Evolutionary conservation across 2,888 invertebrate genomes (phyloP).

Genomic region (Panzeria rudis): DNA sequence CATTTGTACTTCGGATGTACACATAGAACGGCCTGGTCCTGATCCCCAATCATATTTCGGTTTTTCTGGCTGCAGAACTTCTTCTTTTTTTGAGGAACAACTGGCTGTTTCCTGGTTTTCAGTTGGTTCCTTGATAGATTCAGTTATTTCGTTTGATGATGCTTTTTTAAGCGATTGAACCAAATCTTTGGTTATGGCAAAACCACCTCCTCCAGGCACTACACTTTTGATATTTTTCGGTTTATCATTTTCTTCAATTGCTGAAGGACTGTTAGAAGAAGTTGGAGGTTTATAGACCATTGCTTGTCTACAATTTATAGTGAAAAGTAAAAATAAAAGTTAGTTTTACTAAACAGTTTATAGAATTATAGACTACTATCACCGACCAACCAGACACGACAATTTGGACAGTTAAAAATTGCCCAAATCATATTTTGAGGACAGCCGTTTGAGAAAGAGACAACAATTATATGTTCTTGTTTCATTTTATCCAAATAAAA

Average conservation of each 20-base stretch:
- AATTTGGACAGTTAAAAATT: too few species aligned
- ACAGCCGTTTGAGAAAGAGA: too few species aligned
- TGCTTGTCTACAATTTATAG: constrained; percentile 86
- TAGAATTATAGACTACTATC: too few species aligned
- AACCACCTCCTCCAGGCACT: constrained; percentile 74
- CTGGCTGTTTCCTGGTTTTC: constrained; percentile 37
- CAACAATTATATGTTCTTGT: too few species aligned
- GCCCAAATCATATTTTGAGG: too few species aligned
- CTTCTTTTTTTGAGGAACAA: constrained; percentile 25
- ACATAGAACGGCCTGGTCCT: constrained; percentile 78
- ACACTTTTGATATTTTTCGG: constrained; percentile 74
- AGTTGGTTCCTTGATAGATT: not conserved
- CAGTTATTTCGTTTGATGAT: constrained; percentile 75
- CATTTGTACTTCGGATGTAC: constrained; percentile 64
- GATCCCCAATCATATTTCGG: constrained; percentile 81
- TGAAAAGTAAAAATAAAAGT: not conserved
- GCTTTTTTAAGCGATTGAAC: constrained; percentile 78
- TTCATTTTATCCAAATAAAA: too few species aligned
- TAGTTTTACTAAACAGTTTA: too few species aligned
- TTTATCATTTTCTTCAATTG: constrained; percentile 70
- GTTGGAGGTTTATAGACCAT: constrained; percentile 86
- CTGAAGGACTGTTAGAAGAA: constrained; percentile 70
- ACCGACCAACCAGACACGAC: too few species aligned
- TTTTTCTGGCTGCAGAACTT: constrained; percentile 58
- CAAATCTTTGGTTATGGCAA: constrained; percentile 79